phyloP scores from a whole-genome alignment of 2,113 vertebrate species.

The Morphnarchus princeps region DNA sequence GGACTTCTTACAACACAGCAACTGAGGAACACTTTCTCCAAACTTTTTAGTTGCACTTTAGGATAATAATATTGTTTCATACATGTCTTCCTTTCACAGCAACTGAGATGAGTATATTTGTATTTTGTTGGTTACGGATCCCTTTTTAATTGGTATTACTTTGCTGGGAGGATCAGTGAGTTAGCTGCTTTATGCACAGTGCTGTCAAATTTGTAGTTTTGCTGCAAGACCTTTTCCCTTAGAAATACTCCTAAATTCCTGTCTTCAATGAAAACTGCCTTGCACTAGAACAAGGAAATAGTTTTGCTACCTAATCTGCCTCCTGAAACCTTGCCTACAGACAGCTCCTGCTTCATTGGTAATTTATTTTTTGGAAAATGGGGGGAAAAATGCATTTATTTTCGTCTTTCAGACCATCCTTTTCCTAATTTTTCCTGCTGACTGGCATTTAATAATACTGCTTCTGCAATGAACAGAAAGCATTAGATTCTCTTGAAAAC shows the following conservation, averaged over 20 bases:
- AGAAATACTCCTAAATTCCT: constrained; percentile 41
- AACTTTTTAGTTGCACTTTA: not conserved
- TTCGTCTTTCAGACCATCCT: not conserved
- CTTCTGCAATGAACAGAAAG: constrained; percentile 26
- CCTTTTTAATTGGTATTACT: constrained; percentile 44
- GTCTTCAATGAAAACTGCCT: constrained; percentile 44
- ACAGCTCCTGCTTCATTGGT: not conserved
- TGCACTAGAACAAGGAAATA: constrained; percentile 30
- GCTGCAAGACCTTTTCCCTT: constrained; percentile 38
- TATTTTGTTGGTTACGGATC: not conserved
- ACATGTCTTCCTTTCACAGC: not conserved
- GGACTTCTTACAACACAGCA: not conserved
- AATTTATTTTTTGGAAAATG: constrained; percentile 41
- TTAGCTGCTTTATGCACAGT: not conserved
- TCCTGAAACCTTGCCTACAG: constrained; percentile 41
- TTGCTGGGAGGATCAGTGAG: constrained; percentile 27
- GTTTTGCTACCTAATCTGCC: constrained; percentile 43
- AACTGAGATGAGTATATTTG: not conserved
- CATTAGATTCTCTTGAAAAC: not conserved
- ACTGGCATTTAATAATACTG: constrained; percentile 39
- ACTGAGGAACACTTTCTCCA: not conserved
- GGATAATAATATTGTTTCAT: not conserved
- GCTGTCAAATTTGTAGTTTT: not conserved
- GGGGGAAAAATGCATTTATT: not conserved
- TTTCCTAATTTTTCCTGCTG: constrained; percentile 24